Percentiles rank a stretch among this genome's conserved stretches.
Evolutionary conservation across 2,888 invertebrate species (phyloP).

Genomic region (Cheilosia vulpina): DNA sequence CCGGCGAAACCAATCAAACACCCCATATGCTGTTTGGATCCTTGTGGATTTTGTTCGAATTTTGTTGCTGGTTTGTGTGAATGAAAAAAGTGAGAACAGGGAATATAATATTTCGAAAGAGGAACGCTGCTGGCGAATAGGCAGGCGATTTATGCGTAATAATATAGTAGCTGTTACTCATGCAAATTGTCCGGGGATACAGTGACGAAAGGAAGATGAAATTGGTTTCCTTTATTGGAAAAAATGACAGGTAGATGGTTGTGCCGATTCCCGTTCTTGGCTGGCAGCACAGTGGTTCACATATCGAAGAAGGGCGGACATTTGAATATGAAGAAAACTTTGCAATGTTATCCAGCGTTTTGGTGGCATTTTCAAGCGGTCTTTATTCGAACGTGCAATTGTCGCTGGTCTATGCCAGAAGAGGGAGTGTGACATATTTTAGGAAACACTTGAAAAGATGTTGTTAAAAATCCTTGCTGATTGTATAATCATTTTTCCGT

Average conservation of each 20-base stretch:
- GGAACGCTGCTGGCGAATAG: conserved; percentile 8
- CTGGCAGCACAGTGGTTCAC: background rate
- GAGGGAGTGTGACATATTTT: too few species aligned
- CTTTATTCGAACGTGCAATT: too few species aligned
- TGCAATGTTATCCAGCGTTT: too few species aligned
- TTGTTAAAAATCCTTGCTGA: too few species aligned
- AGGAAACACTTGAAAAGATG: too few species aligned
- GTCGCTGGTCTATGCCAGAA: too few species aligned
- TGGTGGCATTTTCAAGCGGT: too few species aligned
- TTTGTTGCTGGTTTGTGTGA: background rate
- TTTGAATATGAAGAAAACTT: background rate
- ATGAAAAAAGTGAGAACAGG: background rate
- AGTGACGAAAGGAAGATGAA: conserved; percentile 34
- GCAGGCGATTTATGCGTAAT: conserved; percentile 41
- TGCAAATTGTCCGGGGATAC: conserved; percentile 20
- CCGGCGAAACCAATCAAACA: conserved; percentile 50
- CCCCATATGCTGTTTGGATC: conserved; percentile 27
- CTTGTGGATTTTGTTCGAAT: background rate
- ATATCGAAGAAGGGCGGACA: background rate
- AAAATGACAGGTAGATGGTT: conserved; percentile 19
- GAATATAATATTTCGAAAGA: background rate
- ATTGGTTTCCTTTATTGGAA: conserved; percentile 47
- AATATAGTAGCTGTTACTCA: conserved; percentile 32
- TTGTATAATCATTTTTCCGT: too few species aligned
- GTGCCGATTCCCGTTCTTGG: background rate